Conservation (phyloP, 2,113 vertebrate genomes). For the Atlantisia rogersi region DNA sequence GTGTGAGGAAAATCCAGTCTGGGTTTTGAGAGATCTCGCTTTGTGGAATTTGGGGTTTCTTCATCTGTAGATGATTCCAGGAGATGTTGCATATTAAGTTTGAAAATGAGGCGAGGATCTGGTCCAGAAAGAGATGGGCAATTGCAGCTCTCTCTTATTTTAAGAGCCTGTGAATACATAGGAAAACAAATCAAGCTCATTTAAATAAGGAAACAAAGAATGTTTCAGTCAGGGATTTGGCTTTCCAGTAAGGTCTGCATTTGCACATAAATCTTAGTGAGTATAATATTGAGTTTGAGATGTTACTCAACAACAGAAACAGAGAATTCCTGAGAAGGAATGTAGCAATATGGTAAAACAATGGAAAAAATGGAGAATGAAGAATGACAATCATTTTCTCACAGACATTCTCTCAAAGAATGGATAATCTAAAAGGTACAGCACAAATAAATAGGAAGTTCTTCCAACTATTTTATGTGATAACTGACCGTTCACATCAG, state of each 20-base stretch:
- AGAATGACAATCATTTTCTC: background rate
- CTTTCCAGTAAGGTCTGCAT: background rate
- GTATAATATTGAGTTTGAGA: background rate
- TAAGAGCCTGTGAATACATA: conserved; percentile 85
- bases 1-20: conserved; percentile 48
- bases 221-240: background rate
- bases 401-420: background rate
- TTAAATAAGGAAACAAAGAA: background rate
- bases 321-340: background rate
- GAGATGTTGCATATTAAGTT: conserved; percentile 75
- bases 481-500: background rate
- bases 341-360: background rate
- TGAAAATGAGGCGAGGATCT: conserved; percentile 89
- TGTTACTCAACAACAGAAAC: background rate
- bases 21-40: conserved; percentile 28
- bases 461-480: background rate
- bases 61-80: conserved; percentile 70
- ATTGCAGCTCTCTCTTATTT: conserved; percentile 86
- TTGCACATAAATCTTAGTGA: background rate
- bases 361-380: background rate
- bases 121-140: conserved; percentile 86
- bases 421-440: background rate
- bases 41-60: conserved; percentile 28
- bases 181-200: conserved; percentile 44
- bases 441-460: background rate